These are phyloP conservation scores for Catharus minimus DNA, from an alignment of 2,113 vertebrate species.

Conservation along the genomic window DNA sequence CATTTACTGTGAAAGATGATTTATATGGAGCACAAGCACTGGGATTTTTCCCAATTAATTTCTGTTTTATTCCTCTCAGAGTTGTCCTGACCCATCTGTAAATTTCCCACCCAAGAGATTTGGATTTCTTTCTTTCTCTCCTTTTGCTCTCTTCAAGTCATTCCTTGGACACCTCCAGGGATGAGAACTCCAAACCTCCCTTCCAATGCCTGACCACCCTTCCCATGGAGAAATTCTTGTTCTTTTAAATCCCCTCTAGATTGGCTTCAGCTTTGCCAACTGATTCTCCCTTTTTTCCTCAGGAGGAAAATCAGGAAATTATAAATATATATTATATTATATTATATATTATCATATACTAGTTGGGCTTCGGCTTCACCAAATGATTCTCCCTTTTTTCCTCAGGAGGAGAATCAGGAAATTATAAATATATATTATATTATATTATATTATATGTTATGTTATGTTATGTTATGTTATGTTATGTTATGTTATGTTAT, in stretches of 20 bases:
- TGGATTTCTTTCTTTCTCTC: background rate
- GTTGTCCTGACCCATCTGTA: background rate
- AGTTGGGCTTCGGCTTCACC: no score
- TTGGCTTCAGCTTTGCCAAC: background rate
- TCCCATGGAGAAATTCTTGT: background rate
- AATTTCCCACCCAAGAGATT: background rate
- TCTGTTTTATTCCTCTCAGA: background rate
- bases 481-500: no score
- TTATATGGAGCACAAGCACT: background rate
- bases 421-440: no score
- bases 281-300: background rate
- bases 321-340: no score
- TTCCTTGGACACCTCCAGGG: background rate
- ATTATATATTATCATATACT: no score
- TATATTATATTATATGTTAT: no score
- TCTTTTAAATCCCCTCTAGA: background rate
- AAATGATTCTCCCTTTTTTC: no score
- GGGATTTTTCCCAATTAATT: background rate
- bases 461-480: no score
- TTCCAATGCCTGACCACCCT: background rate
- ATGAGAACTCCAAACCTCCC: background rate
- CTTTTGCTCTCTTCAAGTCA: background rate
- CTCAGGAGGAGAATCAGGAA: no score
- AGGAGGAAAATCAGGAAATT: background rate
- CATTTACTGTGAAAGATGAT: background rate